A percentile compares a stretch with the other conserved stretches of the same genome.
These are phyloP conservation scores for Vicugna pacos DNA, from an alignment of 2,113 vertebrate species.

Conservation along the genomic window DNA sequence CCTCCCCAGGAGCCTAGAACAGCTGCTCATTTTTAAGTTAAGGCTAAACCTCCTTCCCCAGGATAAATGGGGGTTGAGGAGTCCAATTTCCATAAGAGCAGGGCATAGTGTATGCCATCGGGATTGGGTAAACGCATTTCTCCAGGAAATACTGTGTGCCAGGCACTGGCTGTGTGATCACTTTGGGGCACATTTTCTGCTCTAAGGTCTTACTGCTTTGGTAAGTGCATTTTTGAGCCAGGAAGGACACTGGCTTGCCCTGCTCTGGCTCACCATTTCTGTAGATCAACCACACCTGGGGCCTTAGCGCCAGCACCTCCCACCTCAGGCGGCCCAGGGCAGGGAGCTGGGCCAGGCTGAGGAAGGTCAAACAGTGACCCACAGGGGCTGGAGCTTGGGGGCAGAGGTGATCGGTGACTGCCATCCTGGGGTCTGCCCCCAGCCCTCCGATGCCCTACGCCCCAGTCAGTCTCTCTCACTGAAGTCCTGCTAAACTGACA, in stretches of 20 bases:
- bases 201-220: not conserved
- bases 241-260: not conserved
- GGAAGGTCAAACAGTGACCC: not conserved
- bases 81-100: slow-evolving; percentile 59
- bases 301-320: not conserved
- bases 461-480: not conserved
- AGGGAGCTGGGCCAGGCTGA: not conserved
- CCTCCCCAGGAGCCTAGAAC: not conserved
- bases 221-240: not conserved
- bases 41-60: not conserved
- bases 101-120: slow-evolving; percentile 34
- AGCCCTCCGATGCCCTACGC: not conserved
- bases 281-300: not conserved
- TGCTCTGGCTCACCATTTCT: not conserved
- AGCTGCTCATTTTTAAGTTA: not conserved
- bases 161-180: not conserved
- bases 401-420: not conserved
- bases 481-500: slow-evolving; percentile 2
- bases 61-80: not conserved
- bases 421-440: not conserved
- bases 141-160: not conserved
- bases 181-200: not conserved
- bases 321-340: too few relatives aligned
- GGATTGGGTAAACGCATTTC: not conserved
- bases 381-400: too few relatives aligned